Evolutionary conservation across 2,888 invertebrate species (phyloP).

Genomic region (Leistus spinibarbis): DNA sequence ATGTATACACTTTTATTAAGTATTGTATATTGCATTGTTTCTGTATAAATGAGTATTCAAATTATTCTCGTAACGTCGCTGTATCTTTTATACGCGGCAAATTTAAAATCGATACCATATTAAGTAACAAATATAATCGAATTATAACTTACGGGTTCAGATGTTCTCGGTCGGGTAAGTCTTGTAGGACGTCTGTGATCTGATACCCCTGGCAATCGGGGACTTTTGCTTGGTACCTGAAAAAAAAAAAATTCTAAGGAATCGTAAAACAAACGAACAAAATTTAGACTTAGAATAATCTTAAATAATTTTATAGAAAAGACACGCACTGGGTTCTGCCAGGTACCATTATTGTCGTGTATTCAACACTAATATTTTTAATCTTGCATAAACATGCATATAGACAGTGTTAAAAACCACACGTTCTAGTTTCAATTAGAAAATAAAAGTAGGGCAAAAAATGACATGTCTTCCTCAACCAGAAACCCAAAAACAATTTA

Average conservation of each 20-base stretch:
- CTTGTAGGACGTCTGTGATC: constrained; percentile 29
- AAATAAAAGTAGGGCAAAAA: background rate
- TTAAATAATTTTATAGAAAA: constrained; percentile 13
- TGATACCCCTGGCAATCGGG: constrained; percentile 17
- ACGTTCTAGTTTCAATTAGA: constrained; percentile 24
- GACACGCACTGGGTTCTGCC: constrained; percentile 25
- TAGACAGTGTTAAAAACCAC: constrained; percentile 22
- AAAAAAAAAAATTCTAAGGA: background rate
- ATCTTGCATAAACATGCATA: constrained; percentile 23
- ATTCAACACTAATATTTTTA: background rate
- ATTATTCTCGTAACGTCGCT: background rate
- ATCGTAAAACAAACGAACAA: background rate
- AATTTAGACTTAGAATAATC: background rate
- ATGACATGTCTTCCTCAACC: background rate
- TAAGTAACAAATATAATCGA: background rate
- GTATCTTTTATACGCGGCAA: background rate
- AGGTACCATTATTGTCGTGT: constrained; percentile 10
- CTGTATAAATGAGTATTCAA: background rate
- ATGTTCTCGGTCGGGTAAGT: constrained; percentile 21
- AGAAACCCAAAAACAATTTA: no score
- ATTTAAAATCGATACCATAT: background rate
- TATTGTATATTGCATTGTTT: background rate
- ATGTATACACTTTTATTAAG: no score
- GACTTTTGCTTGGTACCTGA: constrained; percentile 28
- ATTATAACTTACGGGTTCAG: constrained; percentile 25